These are phyloP conservation scores for Ageneiosus marmoratus DNA, from an alignment of 2,113 vertebrate genomes.

Conservation along the genomic window DNA sequence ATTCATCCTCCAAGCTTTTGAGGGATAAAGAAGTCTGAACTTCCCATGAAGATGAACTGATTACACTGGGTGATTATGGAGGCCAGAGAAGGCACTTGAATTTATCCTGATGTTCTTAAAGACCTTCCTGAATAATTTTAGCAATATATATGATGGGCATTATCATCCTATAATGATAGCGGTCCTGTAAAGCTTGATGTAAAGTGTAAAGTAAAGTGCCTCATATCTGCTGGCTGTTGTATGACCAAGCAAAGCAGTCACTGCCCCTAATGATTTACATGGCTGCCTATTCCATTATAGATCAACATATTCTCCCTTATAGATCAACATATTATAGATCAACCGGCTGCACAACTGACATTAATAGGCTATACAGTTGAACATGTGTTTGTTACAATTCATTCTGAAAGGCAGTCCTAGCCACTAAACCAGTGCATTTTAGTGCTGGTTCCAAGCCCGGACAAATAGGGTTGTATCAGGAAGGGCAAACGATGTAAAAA, in stretches of 20 bases:
- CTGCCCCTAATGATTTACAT: not conserved
- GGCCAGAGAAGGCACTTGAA: not conserved
- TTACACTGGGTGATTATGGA: not conserved
- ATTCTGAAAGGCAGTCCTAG: too few species aligned
- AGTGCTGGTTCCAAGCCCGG: too few species aligned
- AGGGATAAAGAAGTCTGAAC: not conserved
- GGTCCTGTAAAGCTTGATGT: not conserved
- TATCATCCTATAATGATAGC: not conserved
- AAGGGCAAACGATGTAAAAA: too few species aligned
- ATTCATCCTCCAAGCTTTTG: not conserved
- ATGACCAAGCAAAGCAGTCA: not conserved
- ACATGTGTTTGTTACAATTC: too few species aligned
- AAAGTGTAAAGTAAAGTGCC: too few species aligned
- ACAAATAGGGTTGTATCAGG: too few species aligned
- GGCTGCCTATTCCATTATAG: not conserved
- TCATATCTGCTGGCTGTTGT: not conserved
- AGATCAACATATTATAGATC: too few species aligned
- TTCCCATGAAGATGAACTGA: not conserved
- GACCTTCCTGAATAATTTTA: not conserved
- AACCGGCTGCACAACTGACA: too few species aligned
- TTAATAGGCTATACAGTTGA: too few species aligned
- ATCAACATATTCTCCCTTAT: not conserved
- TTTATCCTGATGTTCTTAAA: not conserved
- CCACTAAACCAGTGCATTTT: too few species aligned
- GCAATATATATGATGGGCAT: not conserved